Evolutionary conservation across 2,797 vertebrate species (phyloP), one percentile per base, ranked within the genome.

Genomic region (Falco concolor): DNA sequence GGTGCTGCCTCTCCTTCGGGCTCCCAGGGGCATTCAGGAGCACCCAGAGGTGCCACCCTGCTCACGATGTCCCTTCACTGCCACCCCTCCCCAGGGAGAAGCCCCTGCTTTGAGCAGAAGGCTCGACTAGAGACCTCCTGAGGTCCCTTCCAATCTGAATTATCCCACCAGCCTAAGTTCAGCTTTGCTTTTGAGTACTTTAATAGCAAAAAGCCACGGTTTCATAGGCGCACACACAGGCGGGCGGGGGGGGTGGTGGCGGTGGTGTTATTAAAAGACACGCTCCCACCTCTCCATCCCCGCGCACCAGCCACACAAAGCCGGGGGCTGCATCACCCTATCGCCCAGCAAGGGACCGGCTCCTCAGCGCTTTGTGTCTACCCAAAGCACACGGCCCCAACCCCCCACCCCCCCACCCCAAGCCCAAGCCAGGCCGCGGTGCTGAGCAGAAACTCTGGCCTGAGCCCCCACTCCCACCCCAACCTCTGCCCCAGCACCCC

Each of bases 291-390:
- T 90, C 65, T 45, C 65, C 89, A 75, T 80, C 93, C 65, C 53
- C 23, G 17, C 32, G 7, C 81, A 32, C 8, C 38, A 57, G 72
- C 56, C 78, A 72, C 86, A 96, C 93, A 96, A 96, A 97, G 93
- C 94, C 85, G 25, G 21, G 49, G 52, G 63, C 83, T 78, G 52
- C 59, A 76, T 59, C 82, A 50, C 90, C 87, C 83, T 90, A 60
- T 25, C 57, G 72, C 85, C 52, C 93, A 91, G 78, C 82, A 17
- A 23, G 72, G 49, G 56, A 67, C 52, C 92, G 17, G 45, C 36
- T 67, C 74, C 70, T 60, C 78, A 63, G 45, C 12, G 52, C 93
- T 94, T 94, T 95, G 96, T 85, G 81, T 14, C 19, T 30, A 38
- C 68, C 63, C 70, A 6, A 49, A 50, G 54, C 76, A 24, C 52